Conservation (phyloP, 1,140 invertebrate species). For the Octopus bimaculoides region DNA sequence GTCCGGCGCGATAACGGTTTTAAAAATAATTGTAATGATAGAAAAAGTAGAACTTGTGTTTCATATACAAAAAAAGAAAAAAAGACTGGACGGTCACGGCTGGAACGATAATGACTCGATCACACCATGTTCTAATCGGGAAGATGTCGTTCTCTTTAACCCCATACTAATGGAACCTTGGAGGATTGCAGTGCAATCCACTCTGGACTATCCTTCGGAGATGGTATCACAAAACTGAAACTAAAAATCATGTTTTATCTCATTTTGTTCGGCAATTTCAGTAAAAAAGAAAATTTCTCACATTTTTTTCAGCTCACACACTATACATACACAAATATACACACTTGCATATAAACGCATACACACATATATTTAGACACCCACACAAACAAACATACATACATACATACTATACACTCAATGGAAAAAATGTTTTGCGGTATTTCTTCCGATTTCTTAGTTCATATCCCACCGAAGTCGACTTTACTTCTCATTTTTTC, state of each 20-base stretch:
- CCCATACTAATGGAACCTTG: neutral
- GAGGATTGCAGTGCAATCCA: neutral
- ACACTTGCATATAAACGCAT: neutral
- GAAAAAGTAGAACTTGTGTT: too few relatives aligned
- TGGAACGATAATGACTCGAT: too few relatives aligned
- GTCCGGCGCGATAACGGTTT: too few relatives aligned
- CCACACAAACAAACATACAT: neutral
- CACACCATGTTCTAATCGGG: too few relatives aligned
- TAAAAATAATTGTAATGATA: too few relatives aligned
- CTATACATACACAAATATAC: neutral
- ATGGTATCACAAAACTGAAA: neutral
- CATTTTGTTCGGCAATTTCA: neutral
- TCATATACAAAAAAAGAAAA: too few relatives aligned
- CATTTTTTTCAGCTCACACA: neutral
- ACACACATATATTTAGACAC: neutral
- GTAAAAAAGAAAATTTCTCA: neutral
- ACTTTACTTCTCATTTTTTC: too few relatives aligned
- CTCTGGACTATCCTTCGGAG: neutral
- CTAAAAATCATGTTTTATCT: neutral
- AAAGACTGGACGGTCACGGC: too few relatives aligned
- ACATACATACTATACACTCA: neutral
- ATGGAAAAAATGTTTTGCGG: too few relatives aligned
- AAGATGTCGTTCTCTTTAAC: neutral
- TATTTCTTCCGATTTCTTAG: too few relatives aligned
- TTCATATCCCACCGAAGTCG: too few relatives aligned